Evolutionary conservation across 1,140 invertebrate species (phyloP), one percentile per base, ranked within the genome.

Genomic region (Cyclina sinensis): DNA sequence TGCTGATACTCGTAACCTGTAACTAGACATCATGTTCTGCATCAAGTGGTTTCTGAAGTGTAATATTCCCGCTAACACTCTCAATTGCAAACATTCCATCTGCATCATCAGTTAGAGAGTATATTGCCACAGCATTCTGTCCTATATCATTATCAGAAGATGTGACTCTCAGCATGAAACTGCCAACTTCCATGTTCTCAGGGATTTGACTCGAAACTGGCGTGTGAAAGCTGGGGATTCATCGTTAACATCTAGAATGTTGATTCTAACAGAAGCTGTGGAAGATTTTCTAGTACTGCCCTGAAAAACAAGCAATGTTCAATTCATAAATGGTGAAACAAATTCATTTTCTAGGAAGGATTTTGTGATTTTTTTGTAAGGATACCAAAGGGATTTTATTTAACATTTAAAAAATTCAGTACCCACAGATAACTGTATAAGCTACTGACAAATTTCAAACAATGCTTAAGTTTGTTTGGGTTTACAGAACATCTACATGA

Each of bases 201-300:
- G 98, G 99, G 0, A 99, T 98, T 99, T 99, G 0, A 98, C 98
- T 92, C 97, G 98, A 94, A 99, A 99, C 0, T 99, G 95, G 70
- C 98, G 96, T 0, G 98, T 99, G 94, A 99, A 99, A 88, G 97
- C 96, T 0, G 99, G 98, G 14, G 98, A 98, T 95, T 99, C 99
- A 95, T 99, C 99, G 95, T 99, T 99, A 95, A 98, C 98, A 94
- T 99, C 98, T 24, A 97, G 94, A 21, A 99, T 97, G 7, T 97
- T 98, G 0, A 99, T 96, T 21, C 98, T 93, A 0, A 99, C 97
- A 39, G 97, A 98, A 0, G 98, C 97, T 0, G 97, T 97, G 12
- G 98, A 98, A 0, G 98, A 97, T 54, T 76, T 87, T 27, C 43
- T 57, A n/a, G 80, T 81, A n/a, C 62, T 57, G 21, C 94, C 94